Base-by-base conservation (phyloP, 2,888 invertebrate genomes). In the Leptogaster cylindrica region DNA sequence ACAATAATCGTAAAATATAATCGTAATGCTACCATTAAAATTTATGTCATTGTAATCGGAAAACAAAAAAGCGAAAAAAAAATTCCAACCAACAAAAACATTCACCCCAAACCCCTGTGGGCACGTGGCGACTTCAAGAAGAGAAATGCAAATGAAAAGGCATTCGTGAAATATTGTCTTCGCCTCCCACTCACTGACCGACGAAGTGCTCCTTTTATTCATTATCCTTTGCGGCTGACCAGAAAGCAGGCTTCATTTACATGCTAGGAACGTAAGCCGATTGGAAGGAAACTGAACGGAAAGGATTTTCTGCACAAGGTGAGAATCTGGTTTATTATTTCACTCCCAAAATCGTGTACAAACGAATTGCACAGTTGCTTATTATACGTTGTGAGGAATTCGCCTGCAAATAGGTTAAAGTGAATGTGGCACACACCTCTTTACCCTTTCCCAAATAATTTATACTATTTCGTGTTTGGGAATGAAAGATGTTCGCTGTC, bases 1-100 rank as follows among this genome's bases (percentile, higher is more conserved):
- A 68, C 55, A 50, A 68, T 68, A 68, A 68, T 44, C 65, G 48
- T 68, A 66, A 68, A 68, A 68, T 66, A 66, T 68, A 68, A 68
- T 68, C 66, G 66, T 36, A 68, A 68, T 68, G 51, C 39, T 65
- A 61, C 41, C 52, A 31, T 68, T 66, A 68, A 68, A 68, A 66
- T 66, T 66, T 51, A 68, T 65, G 65, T 52, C 52, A 64, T 68
- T 66, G 51, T 58, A 65, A 52, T 55, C 68, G 65, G 44, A 61
- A 44, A 28, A 44, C 44, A 44, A 44, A 41, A 36, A n/a, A n/a
- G n/a, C n/a, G n/a, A n/a, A n/a, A n/a, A n/a, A n/a, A 41, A 61
- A 23, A 41, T 16, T 18, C 51, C 36, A 16, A 44, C 61, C 41
- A 44, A 28, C 16, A 61, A 61, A 28, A 18, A 41, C 14, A 18